Evolutionary conservation across 2,797 vertebrate genomes (phyloP).

Genomic region (Masticophis lateralis): DNA sequence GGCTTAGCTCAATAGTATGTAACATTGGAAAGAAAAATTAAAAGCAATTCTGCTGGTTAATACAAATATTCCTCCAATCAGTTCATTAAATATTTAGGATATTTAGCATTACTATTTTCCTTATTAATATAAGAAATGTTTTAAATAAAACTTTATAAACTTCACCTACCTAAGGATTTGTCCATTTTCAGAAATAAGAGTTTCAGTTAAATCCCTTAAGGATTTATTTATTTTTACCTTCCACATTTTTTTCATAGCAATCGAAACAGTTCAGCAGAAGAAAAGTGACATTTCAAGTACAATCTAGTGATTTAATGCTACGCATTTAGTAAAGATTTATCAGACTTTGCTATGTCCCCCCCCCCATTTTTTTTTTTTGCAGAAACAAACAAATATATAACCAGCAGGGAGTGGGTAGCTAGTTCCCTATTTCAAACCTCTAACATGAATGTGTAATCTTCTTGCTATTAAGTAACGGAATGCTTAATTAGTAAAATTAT

Average conservation of each 20-base stretch:
- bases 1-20: background rate
- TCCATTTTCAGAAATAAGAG: constrained; percentile 24
- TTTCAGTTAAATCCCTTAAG: background rate
- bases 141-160: background rate
- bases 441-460: background rate
- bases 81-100: background rate
- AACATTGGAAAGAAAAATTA: background rate
- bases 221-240: background rate
- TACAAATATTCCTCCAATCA: background rate
- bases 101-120: background rate
- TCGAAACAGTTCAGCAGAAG: background rate
- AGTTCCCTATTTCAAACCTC: background rate
- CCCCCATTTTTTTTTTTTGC: background rate
- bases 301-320: background rate
- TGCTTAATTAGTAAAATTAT: background rate
- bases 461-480: background rate
- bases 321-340: constrained; percentile 24
- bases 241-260: background rate
- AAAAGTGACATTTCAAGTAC: rapidly evolving
- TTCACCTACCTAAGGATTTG: rapidly evolving
- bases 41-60: constrained; percentile 26
- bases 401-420: background rate
- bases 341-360: background rate
- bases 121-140: background rate
- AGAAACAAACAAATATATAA: background rate